Evolutionary conservation across 2,113 vertebrate genomes (phyloP).

Genomic region (Halichoerus grypus): DNA sequence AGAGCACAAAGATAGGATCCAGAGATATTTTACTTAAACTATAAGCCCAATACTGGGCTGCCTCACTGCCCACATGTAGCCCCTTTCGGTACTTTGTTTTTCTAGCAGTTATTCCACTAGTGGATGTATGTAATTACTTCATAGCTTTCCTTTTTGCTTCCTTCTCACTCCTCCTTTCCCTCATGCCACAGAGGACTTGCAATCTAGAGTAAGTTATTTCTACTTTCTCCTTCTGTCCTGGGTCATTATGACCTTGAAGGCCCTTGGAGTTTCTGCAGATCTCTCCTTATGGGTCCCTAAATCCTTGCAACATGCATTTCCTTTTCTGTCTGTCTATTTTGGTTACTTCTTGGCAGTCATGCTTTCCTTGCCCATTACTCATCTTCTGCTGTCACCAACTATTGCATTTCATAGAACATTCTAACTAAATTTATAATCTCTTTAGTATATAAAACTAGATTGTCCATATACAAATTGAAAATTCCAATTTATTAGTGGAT

Average conservation of each 20-base stretch:
- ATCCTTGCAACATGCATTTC: slow-evolving; percentile 5
- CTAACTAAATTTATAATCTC: slow-evolving; percentile 37
- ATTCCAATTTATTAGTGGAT: neutral
- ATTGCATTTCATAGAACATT: neutral
- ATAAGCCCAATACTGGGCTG: neutral
- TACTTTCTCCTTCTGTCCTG: neutral
- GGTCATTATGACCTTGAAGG: neutral
- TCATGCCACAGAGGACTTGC: neutral
- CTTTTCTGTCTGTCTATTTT: neutral
- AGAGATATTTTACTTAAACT: neutral
- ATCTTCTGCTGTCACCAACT: neutral
- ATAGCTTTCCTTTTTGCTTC: neutral
- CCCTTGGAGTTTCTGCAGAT: neutral
- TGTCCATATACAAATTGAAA: neutral
- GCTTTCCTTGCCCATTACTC: neutral
- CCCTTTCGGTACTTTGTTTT: neutral
- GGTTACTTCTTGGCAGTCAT: slow-evolving; percentile 12
- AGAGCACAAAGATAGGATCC: neutral
- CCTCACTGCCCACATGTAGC: neutral
- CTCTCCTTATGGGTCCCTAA: neutral
- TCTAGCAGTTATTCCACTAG: neutral
- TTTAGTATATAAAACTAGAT: slow-evolving; percentile 51
- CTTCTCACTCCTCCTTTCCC: neutral
- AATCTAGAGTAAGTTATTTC: slow-evolving; percentile 31
- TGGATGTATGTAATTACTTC: neutral